Conservation (phyloP, 2,113 vertebrate genomes). For the Crypturellus undulatus region DNA sequence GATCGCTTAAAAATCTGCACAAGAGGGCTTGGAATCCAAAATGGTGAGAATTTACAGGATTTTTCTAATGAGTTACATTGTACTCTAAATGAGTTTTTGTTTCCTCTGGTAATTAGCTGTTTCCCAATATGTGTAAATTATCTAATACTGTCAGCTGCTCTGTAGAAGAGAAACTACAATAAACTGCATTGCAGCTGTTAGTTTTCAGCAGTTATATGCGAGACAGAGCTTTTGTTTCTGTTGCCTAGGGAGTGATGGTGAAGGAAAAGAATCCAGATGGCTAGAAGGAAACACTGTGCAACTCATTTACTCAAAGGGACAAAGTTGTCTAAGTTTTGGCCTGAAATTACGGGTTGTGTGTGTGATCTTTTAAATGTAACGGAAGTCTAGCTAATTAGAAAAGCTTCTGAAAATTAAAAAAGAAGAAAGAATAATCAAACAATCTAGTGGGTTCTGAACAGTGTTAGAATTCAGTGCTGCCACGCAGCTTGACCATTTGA, state of each 20-base stretch:
- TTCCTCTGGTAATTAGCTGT: constrained; percentile 62
- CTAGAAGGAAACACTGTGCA: constrained; percentile 32
- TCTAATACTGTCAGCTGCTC: background rate
- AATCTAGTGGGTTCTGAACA: background rate
- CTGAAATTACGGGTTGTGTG: constrained; percentile 32
- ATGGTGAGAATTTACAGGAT: background rate
- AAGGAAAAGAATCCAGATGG: constrained; percentile 56
- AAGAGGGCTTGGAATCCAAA: background rate
- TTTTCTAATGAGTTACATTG: constrained; percentile 1
- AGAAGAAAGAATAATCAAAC: background rate
- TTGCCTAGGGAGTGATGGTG: constrained; percentile 63
- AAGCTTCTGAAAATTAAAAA: constrained; percentile 2
- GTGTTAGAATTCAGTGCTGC: constrained; percentile 27
- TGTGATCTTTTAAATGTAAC: constrained; percentile 60
- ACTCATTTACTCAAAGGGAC: constrained; percentile 1
- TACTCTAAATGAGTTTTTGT: constrained; percentile 23
- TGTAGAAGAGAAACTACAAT: background rate
- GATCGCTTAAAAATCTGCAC: background rate
- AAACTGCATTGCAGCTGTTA: constrained; percentile 29
- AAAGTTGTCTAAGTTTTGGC: constrained; percentile 55
- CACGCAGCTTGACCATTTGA: background rate
- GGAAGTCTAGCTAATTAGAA: constrained; percentile 58
- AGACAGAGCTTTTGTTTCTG: constrained; percentile 71
- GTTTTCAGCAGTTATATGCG: constrained; percentile 14
- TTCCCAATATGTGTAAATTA: constrained; percentile 60